These are phyloP conservation scores for Scelioninae gen. 1 DNA, from an alignment of 2,888 invertebrate species.

Conservation along the genomic window DNA sequence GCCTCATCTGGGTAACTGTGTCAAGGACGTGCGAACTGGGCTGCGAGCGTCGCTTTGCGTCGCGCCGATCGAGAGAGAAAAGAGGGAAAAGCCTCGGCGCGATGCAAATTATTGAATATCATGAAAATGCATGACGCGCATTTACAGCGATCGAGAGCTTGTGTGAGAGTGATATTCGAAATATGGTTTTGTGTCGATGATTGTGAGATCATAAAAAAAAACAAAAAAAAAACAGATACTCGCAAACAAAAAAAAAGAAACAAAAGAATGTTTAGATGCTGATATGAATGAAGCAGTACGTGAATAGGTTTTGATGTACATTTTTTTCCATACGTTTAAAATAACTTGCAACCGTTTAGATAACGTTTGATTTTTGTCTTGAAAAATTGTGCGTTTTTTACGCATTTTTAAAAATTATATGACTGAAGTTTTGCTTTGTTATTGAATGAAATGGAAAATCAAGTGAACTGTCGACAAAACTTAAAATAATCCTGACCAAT, in stretches of 20 bases:
- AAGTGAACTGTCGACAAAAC: no score
- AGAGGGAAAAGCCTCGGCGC: constrained; percentile 61
- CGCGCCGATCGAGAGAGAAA: constrained; percentile 74
- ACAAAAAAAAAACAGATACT: no score
- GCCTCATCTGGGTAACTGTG: constrained; percentile 84
- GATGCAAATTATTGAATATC: constrained; percentile 62
- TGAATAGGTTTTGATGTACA: no score
- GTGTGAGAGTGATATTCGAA: constrained; percentile 20
- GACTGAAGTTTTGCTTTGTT: no score
- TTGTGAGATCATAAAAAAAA: constrained; percentile 11
- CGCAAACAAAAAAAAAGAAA: not conserved
- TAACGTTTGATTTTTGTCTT: no score
- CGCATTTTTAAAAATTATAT: no score
- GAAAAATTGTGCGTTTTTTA: no score
- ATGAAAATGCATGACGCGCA: constrained; percentile 68
- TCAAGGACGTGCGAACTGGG: constrained; percentile 85
- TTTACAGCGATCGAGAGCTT: constrained; percentile 13
- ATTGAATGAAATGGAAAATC: no score
- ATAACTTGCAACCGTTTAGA: no score
- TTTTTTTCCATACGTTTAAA: no score
- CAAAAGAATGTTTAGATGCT: not conserved
- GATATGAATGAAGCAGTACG: no score
- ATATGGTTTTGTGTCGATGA: constrained; percentile 29
- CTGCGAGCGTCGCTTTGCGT: constrained; percentile 79
- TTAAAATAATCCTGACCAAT: no score